phyloP scores from a whole-genome alignment of 2,888 invertebrate species.

The Tigriopus californicus region DNA sequence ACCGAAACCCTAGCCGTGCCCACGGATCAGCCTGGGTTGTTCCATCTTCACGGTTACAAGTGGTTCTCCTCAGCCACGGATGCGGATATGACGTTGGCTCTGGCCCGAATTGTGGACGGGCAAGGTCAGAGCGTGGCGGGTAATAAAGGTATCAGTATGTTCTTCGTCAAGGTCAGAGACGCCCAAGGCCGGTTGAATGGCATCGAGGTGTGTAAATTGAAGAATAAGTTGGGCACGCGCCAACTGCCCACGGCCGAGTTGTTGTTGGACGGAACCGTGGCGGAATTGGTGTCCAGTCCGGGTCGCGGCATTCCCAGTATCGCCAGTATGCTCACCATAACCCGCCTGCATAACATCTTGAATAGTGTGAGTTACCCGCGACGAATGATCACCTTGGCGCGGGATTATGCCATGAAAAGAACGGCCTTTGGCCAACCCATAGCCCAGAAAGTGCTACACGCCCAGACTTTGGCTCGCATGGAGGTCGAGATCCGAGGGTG shows the following conservation, averaged over 20 bases:
- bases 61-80: constrained; percentile 40
- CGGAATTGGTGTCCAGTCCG: constrained; percentile 29
- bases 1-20: constrained; percentile 33
- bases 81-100: constrained; percentile 35
- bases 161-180: constrained; percentile 30
- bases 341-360: constrained; percentile 34
- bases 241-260: constrained; percentile 39
- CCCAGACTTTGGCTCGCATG: constrained; percentile 32
- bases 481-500: constrained; percentile 34
- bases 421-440: constrained; percentile 32
- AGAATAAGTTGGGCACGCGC: constrained; percentile 36
- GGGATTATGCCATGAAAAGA: constrained; percentile 33
- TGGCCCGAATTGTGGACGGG: constrained; percentile 31
- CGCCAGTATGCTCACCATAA: constrained; percentile 34
- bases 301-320: constrained; percentile 35
- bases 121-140: constrained; percentile 19
- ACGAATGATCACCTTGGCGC: constrained; percentile 30
- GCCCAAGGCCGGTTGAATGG: constrained; percentile 30
- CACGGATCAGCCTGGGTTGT: constrained; percentile 23
- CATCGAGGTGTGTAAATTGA: constrained; percentile 34
- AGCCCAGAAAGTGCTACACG: constrained; percentile 32
- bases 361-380: constrained; percentile 30
- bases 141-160: constrained; percentile 31
- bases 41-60: constrained; percentile 35
- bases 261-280: constrained; percentile 32